These are phyloP conservation scores for Pterocles burchelli DNA, from an alignment of 2,113 vertebrate genomes.

Conservation along the genomic window DNA sequence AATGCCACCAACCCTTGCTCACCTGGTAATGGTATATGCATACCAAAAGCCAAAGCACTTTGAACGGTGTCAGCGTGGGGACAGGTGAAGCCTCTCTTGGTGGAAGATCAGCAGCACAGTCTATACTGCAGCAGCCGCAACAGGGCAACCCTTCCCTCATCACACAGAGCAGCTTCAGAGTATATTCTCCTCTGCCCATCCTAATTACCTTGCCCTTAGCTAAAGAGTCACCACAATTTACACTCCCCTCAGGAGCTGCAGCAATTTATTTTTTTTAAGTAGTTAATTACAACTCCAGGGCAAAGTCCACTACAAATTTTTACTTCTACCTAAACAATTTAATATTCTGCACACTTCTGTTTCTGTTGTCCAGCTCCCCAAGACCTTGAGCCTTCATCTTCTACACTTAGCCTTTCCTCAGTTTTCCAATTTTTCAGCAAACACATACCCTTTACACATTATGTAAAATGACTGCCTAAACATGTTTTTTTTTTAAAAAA, in stretches of 20 bases:
- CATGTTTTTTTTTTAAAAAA: background rate
- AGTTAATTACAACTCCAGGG: slow-evolving; percentile 35
- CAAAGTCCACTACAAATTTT: slow-evolving; percentile 17
- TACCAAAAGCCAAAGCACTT: background rate
- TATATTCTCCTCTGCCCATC: background rate
- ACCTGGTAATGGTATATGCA: background rate
- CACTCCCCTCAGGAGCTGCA: background rate
- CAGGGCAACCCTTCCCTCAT: background rate
- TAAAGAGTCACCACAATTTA: slow-evolving; percentile 31
- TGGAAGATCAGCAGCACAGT: background rate
- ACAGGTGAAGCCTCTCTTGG: background rate
- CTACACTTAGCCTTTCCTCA: background rate
- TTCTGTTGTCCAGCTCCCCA: background rate
- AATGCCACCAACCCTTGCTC: background rate
- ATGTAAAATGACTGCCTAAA: background rate
- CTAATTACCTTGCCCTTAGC: slow-evolving; percentile 21
- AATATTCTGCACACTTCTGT: background rate
- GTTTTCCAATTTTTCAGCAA: slow-evolving; percentile 47
- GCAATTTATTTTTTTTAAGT: background rate
- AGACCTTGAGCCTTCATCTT: background rate
- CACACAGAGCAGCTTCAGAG: background rate
- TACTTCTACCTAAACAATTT: background rate
- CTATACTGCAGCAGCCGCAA: background rate
- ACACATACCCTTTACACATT: background rate
- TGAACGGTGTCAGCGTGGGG: background rate